Evolutionary conservation across 23 tunicate genomes (phyloP), one percentile per base, ranked within the genome.

Genomic region (Clavelina lepadiformis): DNA sequence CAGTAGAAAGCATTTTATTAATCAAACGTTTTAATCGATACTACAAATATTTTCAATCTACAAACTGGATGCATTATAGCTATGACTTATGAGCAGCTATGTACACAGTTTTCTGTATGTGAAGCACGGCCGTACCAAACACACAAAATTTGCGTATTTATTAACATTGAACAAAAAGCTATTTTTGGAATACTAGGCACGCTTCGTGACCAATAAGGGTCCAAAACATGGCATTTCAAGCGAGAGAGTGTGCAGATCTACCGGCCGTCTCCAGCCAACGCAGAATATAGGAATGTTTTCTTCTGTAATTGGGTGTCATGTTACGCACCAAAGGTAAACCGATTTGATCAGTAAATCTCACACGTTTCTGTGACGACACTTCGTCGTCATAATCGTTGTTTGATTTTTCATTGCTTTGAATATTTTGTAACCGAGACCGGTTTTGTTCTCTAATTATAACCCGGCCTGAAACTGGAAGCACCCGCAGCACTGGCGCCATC

Each of bases 401-500:
- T 38, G 78, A 34, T n/a, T 32, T 46, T 28, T 32, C 29, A 20
- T 24, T 31, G 11, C 29, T n/a, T 41, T 36, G 41, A 13, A 46
- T 36, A 3, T 34, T 31, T 34, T 58, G 33, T 27, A 46, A 33
- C 13, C 31, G 33, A 46, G 23, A 20, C 8, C 34, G 20, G 67
- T 46, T 33, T 3, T 61, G 44, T 2, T 46, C 71, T n/a, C 26
- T 54, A 22, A 65, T 35, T 55, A 54, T 41, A 2, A 41, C 37
- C 7, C 77, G 78, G 3, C 63, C 36, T 24, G 70, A 32, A 27
- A 79, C 73, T 1, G 83, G 73, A 21, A 63, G 41, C 1, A 70
- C 78, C 13, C 93, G 93, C 1, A 84, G 72, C 68, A 84, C 93
- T 31, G 93, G 93, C 78, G 83, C 83, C 93, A 84, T 84, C 65